These are phyloP conservation scores for Fragum sueziense DNA, from an alignment of 2,888 invertebrate genomes.

Conservation along the genomic window DNA sequence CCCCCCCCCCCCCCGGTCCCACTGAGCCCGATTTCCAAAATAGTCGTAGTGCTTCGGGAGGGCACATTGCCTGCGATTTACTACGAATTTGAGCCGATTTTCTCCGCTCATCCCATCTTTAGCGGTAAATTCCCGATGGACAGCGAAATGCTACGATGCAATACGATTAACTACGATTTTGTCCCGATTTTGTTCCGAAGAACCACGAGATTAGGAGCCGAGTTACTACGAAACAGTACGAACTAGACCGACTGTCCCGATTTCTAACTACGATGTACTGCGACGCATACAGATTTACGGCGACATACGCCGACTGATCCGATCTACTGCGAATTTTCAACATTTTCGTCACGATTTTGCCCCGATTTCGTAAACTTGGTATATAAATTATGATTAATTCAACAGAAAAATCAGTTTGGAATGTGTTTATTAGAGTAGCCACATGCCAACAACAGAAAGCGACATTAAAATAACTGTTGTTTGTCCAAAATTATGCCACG, in stretches of 20 bases:
- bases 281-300: constrained; percentile 1
- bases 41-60: no score
- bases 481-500: no score
- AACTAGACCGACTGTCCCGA: not conserved
- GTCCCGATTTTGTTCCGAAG: constrained; percentile 14
- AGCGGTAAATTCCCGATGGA: not conserved
- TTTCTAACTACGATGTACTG: not conserved
- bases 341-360: not conserved
- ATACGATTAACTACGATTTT: constrained; percentile 11
- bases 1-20: no score
- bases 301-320: constrained; percentile 13
- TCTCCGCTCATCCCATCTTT: no score
- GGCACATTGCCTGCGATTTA: no score
- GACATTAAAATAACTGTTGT: no score
- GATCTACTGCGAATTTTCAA: not conserved
- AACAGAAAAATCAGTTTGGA: not conserved
- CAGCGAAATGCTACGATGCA: not conserved
- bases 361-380: not conserved
- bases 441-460: no score
- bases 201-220: not conserved
- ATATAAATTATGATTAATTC: not conserved
- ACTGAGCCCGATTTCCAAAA: no score
- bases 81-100: no score
- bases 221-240: constrained; percentile 3
- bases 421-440: not conserved